These are phyloP conservation scores for Gonioctena quinquepunctata DNA, from an alignment of 1,140 invertebrate genomes.

Conservation along the genomic window DNA sequence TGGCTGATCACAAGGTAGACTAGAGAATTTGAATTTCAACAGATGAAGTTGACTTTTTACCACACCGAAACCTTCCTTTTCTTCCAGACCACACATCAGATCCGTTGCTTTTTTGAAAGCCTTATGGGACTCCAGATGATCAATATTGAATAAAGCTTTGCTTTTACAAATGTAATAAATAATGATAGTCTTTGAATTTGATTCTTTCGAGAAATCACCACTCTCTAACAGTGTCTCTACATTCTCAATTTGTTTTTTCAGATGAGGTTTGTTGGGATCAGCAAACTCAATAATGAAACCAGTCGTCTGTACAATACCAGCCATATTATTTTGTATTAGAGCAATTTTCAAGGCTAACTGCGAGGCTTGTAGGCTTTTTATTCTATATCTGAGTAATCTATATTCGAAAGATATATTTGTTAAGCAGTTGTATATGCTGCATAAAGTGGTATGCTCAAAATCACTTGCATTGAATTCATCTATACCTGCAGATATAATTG, in stretches of 20 bases:
- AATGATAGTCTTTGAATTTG: neutral
- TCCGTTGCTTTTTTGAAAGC: neutral
- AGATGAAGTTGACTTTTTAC: neutral
- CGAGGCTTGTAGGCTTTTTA: constrained; percentile 2
- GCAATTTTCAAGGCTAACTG: constrained; percentile 14
- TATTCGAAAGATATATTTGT: constrained; percentile 13
- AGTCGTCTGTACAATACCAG: neutral
- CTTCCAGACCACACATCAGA: neutral
- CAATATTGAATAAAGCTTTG: neutral
- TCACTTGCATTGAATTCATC: neutral
- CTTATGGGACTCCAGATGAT: neutral
- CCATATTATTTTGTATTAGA: neutral
- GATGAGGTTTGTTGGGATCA: neutral
- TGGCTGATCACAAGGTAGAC: neutral
- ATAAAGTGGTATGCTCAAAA: neutral
- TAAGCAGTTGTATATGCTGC: neutral
- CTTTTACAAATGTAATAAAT: constrained; percentile 14
- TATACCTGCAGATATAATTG: neutral
- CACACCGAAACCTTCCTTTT: neutral
- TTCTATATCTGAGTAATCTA: neutral
- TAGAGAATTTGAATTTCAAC: constrained; percentile 5
- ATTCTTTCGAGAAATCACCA: neutral
- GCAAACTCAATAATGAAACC: constrained; percentile 7
- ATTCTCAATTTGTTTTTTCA: neutral
- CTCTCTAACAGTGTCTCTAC: neutral